Percentiles rank a stretch among this genome's conserved stretches.
Evolutionary conservation across 2,797 vertebrate species (phyloP).

Genomic region (Petrocephalus schoutedeni): DNA sequence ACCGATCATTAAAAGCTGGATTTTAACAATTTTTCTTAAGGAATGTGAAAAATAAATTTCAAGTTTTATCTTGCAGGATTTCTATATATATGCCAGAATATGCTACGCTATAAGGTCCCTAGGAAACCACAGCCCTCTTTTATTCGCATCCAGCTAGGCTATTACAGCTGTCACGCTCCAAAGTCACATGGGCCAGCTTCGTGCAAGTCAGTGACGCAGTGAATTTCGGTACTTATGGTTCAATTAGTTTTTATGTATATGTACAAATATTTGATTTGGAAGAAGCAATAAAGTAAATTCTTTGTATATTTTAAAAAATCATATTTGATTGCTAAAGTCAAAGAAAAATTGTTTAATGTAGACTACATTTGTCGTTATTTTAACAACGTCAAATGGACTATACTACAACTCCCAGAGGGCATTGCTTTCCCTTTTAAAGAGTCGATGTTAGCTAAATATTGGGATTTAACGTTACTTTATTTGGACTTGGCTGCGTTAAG

Average conservation of each 20-base stretch:
- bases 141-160: constrained; percentile 36
- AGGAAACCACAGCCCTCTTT: constrained; percentile 22
- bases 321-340: background rate
- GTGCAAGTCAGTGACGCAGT: background rate
- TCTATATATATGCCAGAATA: background rate
- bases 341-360: background rate
- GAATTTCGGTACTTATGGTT: constrained; percentile 61
- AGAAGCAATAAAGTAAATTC: background rate
- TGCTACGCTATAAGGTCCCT: background rate
- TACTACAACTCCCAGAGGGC: constrained; percentile 49
- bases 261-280: background rate
- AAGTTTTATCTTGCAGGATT: constrained; percentile 30
- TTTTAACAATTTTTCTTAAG: background rate
- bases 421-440: constrained; percentile 6
- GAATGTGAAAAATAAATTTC: background rate
- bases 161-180: constrained; percentile 42
- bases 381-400: background rate
- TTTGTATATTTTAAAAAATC: background rate
- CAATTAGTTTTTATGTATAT: background rate
- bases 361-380: background rate
- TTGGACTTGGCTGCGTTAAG: background rate
- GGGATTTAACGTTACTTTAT: background rate
- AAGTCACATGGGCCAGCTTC: constrained; percentile 26
- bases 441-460: background rate
- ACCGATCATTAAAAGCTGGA: background rate